A percentile compares a stretch with the other conserved stretches of the same genome.
These are phyloP conservation scores for Tubulanus polymorphus DNA, from an alignment of 2,888 invertebrate genomes.

Conservation along the genomic window DNA sequence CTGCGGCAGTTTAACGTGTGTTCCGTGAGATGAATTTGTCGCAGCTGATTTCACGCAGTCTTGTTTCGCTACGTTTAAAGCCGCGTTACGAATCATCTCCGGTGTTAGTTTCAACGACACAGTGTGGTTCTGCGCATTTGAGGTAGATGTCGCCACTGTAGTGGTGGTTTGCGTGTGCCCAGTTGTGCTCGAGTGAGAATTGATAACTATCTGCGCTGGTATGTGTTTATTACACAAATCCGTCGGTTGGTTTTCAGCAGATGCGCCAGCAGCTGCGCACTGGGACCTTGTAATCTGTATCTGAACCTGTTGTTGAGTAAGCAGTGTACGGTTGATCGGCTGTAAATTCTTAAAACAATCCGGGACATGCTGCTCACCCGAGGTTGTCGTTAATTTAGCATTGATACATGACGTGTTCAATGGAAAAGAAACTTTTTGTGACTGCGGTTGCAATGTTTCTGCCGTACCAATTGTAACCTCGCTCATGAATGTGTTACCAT, in stretches of 20 bases:
- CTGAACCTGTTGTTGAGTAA: too few species aligned
- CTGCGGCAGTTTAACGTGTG: too few species aligned
- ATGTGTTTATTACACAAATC: slow-evolving; percentile 20
- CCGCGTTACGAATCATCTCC: too few species aligned
- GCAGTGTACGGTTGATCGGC: slow-evolving; percentile 10
- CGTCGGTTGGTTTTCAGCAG: slow-evolving; percentile 56
- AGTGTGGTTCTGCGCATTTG: slow-evolving; percentile 1
- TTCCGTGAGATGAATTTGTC: background rate
- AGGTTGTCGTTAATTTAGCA: background rate
- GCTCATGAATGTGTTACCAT: slow-evolving; percentile 12
- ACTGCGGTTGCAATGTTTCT: background rate
- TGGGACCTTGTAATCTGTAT: slow-evolving; percentile 79
- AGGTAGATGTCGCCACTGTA: slow-evolving; percentile 3
- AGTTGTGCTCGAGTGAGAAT: slow-evolving; percentile 2
- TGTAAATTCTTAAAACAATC: slow-evolving; percentile 16
- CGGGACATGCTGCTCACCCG: background rate
- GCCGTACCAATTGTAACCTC: background rate
- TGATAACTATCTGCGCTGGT: slow-evolving; percentile 9
- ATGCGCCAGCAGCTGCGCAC: slow-evolving; percentile 57
- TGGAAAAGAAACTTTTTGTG: background rate
- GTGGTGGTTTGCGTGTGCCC: slow-evolving; percentile 3
- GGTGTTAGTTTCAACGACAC: slow-evolving; percentile 11
- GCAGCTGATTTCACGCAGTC: slow-evolving; percentile 3
- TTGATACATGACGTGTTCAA: background rate
- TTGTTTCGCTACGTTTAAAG: slow-evolving; percentile 9